phyloP scores from a whole-genome alignment of 2,797 vertebrate species.

The Leptatherina wallacei region DNA sequence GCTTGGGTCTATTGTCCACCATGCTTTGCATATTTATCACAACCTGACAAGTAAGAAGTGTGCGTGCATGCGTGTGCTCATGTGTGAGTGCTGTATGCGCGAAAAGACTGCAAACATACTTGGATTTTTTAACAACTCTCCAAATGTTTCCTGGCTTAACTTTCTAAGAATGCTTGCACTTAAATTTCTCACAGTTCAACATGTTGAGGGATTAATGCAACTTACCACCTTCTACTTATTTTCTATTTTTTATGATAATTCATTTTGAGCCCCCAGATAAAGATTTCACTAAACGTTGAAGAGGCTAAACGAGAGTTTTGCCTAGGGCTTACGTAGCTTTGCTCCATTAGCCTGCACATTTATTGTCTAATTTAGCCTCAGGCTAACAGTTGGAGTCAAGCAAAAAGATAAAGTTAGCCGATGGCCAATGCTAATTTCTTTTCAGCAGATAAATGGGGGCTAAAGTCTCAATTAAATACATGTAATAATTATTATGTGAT shows the following conservation, averaged over 20 bases:
- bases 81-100: conserved; percentile 25
- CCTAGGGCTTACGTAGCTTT: conserved; percentile 52
- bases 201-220: conserved; percentile 8
- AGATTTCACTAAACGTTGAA: conserved; percentile 33
- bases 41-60: conserved; percentile 65
- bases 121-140: conserved; percentile 33
- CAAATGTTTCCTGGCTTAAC: conserved; percentile 35
- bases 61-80: neutral
- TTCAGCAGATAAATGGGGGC: conserved; percentile 45
- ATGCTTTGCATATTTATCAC: conserved; percentile 81
- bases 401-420: conserved; percentile 62
- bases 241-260: conserved; percentile 3
- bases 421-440: conserved; percentile 50
- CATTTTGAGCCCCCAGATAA: conserved; percentile 19
- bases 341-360: conserved; percentile 51
- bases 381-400: conserved; percentile 58
- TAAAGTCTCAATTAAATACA: conserved; percentile 52
- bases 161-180: conserved; percentile 8
- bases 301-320: conserved; percentile 46
- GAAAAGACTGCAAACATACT: conserved; percentile 25
- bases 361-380: conserved; percentile 55
- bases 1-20: conserved; percentile 73
- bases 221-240: neutral
- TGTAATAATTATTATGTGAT: conserved; percentile 58
- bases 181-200: conserved; percentile 7